Percentiles rank a stretch among this genome's conserved stretches.
Evolutionary conservation across 2,113 vertebrate genomes (phyloP).

Genomic region (Vicugna pacos): DNA sequence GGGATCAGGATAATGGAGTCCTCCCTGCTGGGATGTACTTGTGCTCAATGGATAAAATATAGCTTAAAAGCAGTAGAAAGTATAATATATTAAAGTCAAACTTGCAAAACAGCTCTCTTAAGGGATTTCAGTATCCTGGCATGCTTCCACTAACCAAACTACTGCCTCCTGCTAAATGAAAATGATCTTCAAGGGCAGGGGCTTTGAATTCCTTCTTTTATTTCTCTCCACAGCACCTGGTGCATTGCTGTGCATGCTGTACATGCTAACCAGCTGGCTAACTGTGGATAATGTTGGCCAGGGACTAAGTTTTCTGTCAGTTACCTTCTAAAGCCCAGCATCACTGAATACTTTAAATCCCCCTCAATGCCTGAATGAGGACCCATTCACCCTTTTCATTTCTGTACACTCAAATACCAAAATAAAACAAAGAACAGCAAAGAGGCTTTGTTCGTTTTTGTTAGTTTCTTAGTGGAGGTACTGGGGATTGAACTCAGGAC

Average conservation of each 20-base stretch:
- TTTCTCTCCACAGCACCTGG: neutral
- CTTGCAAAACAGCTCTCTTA: slow-evolving; percentile 25
- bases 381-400: neutral
- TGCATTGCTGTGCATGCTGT: neutral
- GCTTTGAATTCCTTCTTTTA: neutral
- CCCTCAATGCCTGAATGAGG: neutral
- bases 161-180: slow-evolving; percentile 2
- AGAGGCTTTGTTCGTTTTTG: too few relatives aligned
- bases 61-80: slow-evolving; percentile 35
- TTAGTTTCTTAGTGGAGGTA: too few relatives aligned
- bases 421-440: slow-evolving; percentile 37
- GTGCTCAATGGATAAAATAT: slow-evolving; percentile 14
- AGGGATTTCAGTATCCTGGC: slow-evolving; percentile 48
- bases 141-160: slow-evolving; percentile 22
- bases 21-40: neutral
- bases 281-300: neutral
- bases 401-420: slow-evolving; percentile 9
- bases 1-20: neutral
- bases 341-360: neutral
- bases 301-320: neutral
- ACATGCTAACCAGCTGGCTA: neutral
- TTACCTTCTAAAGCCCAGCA: neutral
- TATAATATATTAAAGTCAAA: slow-evolving; percentile 58
- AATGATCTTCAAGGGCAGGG: slow-evolving; percentile 48
- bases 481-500: too few relatives aligned